Evolutionary conservation across 2,888 invertebrate genomes (phyloP).

Genomic region (Cephus runcator): DNA sequence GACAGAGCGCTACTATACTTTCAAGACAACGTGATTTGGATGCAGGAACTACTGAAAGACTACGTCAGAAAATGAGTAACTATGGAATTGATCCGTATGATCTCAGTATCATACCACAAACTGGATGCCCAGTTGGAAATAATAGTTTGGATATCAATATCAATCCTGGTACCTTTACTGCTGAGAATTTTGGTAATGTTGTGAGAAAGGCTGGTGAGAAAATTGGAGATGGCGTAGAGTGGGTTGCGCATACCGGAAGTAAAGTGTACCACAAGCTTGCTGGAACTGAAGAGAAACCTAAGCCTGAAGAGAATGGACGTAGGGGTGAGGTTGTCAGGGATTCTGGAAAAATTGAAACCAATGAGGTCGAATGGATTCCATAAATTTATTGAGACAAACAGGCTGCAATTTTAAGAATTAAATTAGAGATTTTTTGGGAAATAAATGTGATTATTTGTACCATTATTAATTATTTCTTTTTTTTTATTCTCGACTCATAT

Average conservation of each 20-base stretch:
- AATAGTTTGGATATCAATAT: conserved; percentile 75
- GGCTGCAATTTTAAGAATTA: conserved; percentile 7
- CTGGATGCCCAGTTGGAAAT: conserved; percentile 74
- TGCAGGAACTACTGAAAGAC: conserved; percentile 76
- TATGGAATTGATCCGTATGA: conserved; percentile 82
- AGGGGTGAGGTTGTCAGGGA: conserved; percentile 9
- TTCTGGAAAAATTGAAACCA: conserved; percentile 47
- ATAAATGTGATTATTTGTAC: background rate
- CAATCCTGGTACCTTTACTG: conserved; percentile 80
- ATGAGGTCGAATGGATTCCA: conserved; percentile 64
- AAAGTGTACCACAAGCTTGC: conserved; percentile 75
- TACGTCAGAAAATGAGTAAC: conserved; percentile 72
- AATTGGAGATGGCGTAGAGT: conserved; percentile 78
- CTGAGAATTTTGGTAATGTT: conserved; percentile 77
- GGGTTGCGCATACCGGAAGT: conserved; percentile 76
- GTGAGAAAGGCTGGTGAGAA: conserved; percentile 79
- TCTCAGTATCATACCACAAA: conserved; percentile 79
- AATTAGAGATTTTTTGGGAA: background rate
- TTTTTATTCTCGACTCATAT: background rate
- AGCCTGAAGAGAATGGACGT: background rate
- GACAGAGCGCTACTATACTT: conserved; percentile 84
- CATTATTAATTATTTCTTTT: background rate
- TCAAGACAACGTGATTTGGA: conserved; percentile 79
- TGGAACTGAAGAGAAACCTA: conserved; percentile 50
- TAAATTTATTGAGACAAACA: conserved; percentile 27